These are phyloP conservation scores for Sarotherodon lohbergeri DNA, from an alignment of 2,113 vertebrate genomes.

Conservation along the genomic window DNA sequence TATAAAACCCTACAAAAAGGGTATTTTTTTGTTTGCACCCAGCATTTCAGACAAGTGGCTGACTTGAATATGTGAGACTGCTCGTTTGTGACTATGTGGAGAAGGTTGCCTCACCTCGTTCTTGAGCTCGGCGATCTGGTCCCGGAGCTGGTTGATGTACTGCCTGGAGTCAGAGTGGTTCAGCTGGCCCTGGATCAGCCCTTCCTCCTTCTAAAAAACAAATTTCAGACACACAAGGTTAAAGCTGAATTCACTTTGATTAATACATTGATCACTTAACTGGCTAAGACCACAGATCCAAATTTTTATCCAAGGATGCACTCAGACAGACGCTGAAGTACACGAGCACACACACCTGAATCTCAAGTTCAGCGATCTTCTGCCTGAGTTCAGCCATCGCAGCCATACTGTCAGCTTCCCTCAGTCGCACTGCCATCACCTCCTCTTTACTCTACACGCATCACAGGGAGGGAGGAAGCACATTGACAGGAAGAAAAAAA, in stretches of 20 bases:
- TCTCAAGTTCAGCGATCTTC: constrained; percentile 88
- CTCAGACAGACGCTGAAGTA: background rate
- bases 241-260: background rate
- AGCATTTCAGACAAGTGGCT: background rate
- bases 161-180: constrained; percentile 92
- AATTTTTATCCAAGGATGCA: background rate
- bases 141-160: constrained; percentile 87
- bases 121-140: constrained; percentile 90
- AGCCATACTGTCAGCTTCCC: constrained; percentile 92
- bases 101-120: constrained; percentile 75
- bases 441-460: constrained; percentile 85
- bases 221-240: background rate
- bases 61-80: background rate
- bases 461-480: background rate
- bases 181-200: constrained; percentile 88
- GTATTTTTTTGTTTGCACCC: background rate
- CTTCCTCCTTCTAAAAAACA: constrained; percentile 82
- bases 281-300: background rate
- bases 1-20: background rate
- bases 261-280: background rate
- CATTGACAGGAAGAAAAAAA: background rate
- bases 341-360: constrained; percentile 75
- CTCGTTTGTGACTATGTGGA: background rate
- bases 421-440: constrained; percentile 88
- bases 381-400: constrained; percentile 89